These are phyloP conservation scores for Baronia brevicornis DNA, from an alignment of 2,888 invertebrate species.

Conservation along the genomic window DNA sequence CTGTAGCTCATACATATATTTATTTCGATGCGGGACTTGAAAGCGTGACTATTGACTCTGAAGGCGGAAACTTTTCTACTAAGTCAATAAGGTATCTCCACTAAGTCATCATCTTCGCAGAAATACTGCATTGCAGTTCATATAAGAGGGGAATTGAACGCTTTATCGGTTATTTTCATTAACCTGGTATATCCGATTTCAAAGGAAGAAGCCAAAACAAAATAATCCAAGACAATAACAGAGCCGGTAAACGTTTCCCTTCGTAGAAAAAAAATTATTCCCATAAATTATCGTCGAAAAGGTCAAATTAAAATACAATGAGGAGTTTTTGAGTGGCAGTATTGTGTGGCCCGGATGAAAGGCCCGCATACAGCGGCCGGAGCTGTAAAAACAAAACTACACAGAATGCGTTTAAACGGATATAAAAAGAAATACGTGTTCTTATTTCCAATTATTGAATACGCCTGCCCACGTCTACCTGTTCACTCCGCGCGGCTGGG, in stretches of 20 bases:
- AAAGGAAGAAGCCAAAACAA: constrained; percentile 53
- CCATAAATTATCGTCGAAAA: constrained; percentile 75
- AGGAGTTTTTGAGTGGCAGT: constrained; percentile 74
- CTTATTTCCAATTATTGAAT: constrained; percentile 74
- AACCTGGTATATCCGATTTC: constrained; percentile 38
- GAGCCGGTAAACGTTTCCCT: constrained; percentile 66
- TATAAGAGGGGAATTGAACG: too few species aligned
- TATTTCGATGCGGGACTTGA: too few species aligned
- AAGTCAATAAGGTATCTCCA: too few species aligned
- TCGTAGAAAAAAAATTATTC: constrained; percentile 51
- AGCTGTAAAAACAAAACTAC: constrained; percentile 73
- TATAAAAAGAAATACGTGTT: constrained; percentile 72
- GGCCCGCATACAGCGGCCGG: constrained; percentile 58
- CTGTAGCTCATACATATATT: too few species aligned
- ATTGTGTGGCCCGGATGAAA: constrained; percentile 71
- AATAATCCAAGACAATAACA: constrained; percentile 64
- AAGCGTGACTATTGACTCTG: too few species aligned
- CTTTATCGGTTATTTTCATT: too few species aligned
- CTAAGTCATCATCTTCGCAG: too few species aligned
- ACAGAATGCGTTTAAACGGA: constrained; percentile 73
- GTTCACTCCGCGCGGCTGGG: constrained; percentile 28
- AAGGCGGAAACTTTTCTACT: too few species aligned
- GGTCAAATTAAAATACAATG: constrained; percentile 77
- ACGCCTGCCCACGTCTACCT: constrained; percentile 72
- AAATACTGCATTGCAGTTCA: too few species aligned